phyloP scores from a whole-genome alignment of 2,797 vertebrate species.

The Melopsittacus undulatus region DNA sequence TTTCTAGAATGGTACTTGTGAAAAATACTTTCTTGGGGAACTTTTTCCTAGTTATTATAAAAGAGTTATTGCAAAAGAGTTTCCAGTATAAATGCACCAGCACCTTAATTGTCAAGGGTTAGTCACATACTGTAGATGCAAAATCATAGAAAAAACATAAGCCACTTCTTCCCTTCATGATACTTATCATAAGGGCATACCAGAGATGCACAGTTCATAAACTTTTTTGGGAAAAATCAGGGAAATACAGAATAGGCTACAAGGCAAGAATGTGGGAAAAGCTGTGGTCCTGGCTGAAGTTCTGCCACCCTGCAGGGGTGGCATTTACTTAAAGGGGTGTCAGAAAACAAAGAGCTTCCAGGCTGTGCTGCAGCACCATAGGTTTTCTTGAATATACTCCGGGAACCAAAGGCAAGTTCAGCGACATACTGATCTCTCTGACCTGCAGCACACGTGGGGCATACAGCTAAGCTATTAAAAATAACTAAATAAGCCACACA shows the following conservation, averaged over 20 bases:
- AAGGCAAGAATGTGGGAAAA: not conserved
- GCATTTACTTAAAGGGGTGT: not conserved
- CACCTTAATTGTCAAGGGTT: slow-evolving; percentile 5
- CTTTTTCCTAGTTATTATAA: not conserved
- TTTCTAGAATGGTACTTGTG: not conserved
- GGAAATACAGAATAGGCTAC: accelerated
- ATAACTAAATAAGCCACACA: not conserved
- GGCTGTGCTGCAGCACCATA: not conserved
- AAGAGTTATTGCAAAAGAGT: not conserved
- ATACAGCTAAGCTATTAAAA: not conserved
- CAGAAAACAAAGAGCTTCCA: not conserved
- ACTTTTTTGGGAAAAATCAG: accelerated
- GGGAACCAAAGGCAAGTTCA: not conserved
- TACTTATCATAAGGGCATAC: not conserved
- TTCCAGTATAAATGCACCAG: not conserved
- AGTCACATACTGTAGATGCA: not conserved
- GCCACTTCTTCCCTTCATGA: not conserved
- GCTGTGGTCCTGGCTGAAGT: not conserved
- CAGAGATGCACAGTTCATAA: not conserved
- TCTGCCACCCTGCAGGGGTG: not conserved
- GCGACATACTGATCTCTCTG: not conserved
- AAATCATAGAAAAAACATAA: not conserved
- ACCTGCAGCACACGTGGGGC: not conserved
- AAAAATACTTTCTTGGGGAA: not conserved
- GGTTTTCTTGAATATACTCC: not conserved